Percentiles rank a stretch among this genome's conserved stretches.
These are phyloP conservation scores for Mechanitis messenoides DNA, from an alignment of 2,888 invertebrate genomes.

Conservation along the genomic window DNA sequence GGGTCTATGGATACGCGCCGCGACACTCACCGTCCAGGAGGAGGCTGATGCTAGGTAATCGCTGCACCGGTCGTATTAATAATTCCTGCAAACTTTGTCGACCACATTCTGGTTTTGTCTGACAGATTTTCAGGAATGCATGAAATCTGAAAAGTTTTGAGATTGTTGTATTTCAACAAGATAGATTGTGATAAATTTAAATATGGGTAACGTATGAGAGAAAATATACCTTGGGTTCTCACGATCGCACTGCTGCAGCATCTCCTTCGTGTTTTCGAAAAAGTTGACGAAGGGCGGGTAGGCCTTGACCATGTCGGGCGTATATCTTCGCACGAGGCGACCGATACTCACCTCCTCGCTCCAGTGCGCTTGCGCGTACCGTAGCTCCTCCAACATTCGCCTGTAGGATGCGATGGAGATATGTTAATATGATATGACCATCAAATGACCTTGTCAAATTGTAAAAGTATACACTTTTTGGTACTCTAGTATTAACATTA, in stretches of 20 bases:
- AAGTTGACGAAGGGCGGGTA: conserved; percentile 99
- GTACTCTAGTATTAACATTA: neutral
- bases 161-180: conserved; percentile 10
- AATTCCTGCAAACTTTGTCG: conserved; percentile 96
- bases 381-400: conserved; percentile 80
- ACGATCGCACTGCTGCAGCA: conserved; percentile 92
- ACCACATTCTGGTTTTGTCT: conserved; percentile 96
- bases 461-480: no score
- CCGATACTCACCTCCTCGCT: conserved; percentile 92
- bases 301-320: conserved; percentile 91
- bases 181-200: conserved; percentile 11
- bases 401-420: conserved; percentile 33
- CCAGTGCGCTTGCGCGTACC: conserved; percentile 85
- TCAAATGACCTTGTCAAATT: no score
- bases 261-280: conserved; percentile 97
- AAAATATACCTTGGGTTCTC: conserved; percentile 84
- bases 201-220: conserved; percentile 4
- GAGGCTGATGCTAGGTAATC: conserved; percentile 96
- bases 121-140: conserved; percentile 97
- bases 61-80: conserved; percentile 97
- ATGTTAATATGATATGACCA: no score
- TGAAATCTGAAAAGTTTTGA: conserved; percentile 82
- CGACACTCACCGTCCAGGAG: conserved; percentile 88
- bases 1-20: no score
- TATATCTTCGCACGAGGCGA: conserved; percentile 90